Evolutionary conservation across 2,113 vertebrate genomes (phyloP).

Genomic region (Etheostoma spectabile): DNA sequence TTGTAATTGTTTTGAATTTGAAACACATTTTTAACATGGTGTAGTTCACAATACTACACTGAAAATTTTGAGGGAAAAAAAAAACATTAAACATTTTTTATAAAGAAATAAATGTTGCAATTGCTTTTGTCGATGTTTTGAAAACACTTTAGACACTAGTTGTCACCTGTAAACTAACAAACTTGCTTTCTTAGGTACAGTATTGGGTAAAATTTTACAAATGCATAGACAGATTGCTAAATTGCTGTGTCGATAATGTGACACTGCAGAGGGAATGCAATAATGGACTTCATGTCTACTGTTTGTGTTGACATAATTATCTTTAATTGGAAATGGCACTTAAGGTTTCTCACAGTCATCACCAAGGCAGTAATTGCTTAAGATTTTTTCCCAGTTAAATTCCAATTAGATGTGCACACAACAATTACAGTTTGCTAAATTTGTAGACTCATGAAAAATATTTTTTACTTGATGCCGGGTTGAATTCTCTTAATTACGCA

Average conservation of each 20-base stretch:
- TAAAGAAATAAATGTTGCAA: constrained; percentile 58
- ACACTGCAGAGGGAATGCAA: constrained; percentile 8
- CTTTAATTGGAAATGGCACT: constrained; percentile 59
- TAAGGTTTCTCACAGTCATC: constrained; percentile 46
- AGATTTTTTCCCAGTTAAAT: neutral
- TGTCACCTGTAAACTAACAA: neutral
- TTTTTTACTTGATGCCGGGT: constrained; percentile 20
- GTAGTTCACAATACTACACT: constrained; percentile 24
- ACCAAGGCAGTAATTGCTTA: constrained; percentile 52
- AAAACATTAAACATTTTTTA: constrained; percentile 63
- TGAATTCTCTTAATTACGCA: constrained; percentile 2
- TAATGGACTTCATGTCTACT: constrained; percentile 3
- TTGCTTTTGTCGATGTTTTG: constrained; percentile 29
- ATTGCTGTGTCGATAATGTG: constrained; percentile 30
- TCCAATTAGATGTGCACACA: constrained; percentile 45
- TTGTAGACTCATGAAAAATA: constrained; percentile 48
- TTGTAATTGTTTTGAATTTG: constrained; percentile 27
- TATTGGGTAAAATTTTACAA: neutral
- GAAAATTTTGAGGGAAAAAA: constrained; percentile 12
- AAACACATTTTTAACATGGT: constrained; percentile 33
- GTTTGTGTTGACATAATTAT: constrained; percentile 60
- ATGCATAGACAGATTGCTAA: neutral
- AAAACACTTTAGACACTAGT: neutral
- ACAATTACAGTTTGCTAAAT: constrained; percentile 38
- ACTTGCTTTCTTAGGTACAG: neutral